Evolutionary conservation across 1,140 invertebrate genomes (phyloP).

Genomic region (Oscheius sp.): DNA sequence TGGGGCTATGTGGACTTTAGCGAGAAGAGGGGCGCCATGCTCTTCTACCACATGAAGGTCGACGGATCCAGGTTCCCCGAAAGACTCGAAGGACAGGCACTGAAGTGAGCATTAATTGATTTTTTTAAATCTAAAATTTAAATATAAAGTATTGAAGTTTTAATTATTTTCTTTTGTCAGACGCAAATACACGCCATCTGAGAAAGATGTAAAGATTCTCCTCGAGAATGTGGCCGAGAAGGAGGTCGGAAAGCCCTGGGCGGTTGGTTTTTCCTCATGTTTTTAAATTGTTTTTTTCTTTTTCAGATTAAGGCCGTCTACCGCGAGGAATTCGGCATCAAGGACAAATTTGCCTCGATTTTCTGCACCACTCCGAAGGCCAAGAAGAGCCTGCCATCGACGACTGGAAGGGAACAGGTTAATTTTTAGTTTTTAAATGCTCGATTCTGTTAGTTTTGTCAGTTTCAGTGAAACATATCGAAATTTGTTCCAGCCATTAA

Average conservation of each 20-base stretch:
- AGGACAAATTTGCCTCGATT: not conserved
- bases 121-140: no score
- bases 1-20: not conserved
- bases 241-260: not conserved
- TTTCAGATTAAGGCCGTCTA: not conserved
- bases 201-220: not conserved
- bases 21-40: not conserved
- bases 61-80: not conserved
- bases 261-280: not conserved
- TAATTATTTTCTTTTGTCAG: not conserved
- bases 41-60: not conserved
- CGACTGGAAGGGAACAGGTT: not conserved
- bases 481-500: no score
- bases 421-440: not conserved
- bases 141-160: no score
- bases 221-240: not conserved
- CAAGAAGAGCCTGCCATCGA: not conserved
- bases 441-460: no score
- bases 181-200: not conserved
- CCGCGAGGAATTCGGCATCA: not conserved
- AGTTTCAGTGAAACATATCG: no score
- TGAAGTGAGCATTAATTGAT: no score
- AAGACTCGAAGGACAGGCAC: not conserved
- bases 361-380: slow-evolving; percentile 5
- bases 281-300: not conserved